Evolutionary conservation across 2,797 vertebrate species (phyloP), one percentile per base, ranked within the genome.

Genomic region (Gastrophryne carolinensis): DNA sequence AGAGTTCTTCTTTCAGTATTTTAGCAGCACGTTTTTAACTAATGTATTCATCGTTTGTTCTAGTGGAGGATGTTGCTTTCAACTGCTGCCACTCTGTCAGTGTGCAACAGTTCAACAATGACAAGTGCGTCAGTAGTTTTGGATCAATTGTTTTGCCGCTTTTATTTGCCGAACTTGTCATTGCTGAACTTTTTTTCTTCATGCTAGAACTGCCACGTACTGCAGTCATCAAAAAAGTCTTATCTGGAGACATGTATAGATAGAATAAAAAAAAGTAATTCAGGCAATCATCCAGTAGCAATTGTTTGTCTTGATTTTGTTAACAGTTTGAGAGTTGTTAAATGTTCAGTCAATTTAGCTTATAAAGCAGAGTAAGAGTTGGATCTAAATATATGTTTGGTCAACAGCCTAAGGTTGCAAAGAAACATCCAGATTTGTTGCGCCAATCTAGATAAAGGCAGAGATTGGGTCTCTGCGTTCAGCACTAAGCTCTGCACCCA

Each of bases 131-230:
- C 70, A 63, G 70, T 72, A 72, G 44, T 63, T 63, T 52, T 72
- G 58, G 58, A 72, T 72, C 70, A 72, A 72, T 72, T 62, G 44
- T 52, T 72, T 72, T 72, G 58, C 70, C 39, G 60, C 70, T 72
- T n/a, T 72, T 58, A 72, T 72, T 72, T 72, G 58, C 70, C 58
- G 24, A 62, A 39, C 70, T 72, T 63, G 58, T 72, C 70, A 72
- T 62, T 34, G 53, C 34, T 41, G 58, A 63, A 72, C 15, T 41
- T 29, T 72, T 72, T 49, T 49, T 65, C 27, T 72, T 54, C 70
- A 72, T 53, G 47, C 24, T 72, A 53, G 39, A 54, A 72, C 30
- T 63, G 70, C 58, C 15, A 47, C 27, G 27, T 72, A 53, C 58
- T n/a, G n/a, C n/a, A n/a, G n/a, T 63, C 70, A 72, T 72, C 58